Percentiles rank a stretch among this genome's conserved stretches.
Conservation (phyloP, 1,140 invertebrate genomes). For the Bombus huntii region DNA sequence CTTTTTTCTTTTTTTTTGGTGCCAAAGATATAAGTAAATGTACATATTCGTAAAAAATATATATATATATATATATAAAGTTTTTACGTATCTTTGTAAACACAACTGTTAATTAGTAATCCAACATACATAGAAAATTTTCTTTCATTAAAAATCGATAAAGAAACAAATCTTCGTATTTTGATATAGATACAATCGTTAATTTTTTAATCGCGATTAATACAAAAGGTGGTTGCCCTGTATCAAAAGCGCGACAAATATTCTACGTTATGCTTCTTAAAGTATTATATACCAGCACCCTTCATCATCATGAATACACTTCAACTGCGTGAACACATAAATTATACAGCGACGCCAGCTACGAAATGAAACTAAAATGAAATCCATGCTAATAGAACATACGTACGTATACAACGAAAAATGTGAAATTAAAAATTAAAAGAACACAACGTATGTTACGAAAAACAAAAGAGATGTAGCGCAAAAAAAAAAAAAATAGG, state of each 20-base stretch:
- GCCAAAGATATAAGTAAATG: neutral
- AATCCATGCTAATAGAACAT: constrained; percentile 49
- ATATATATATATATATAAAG: neutral
- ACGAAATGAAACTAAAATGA: constrained; percentile 62
- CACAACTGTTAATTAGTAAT: neutral
- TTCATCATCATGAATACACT: constrained; percentile 37
- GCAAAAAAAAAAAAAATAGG: constrained; percentile 52
- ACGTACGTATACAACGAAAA: constrained; percentile 26
- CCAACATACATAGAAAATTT: too few relatives aligned
- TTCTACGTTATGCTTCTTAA: constrained; percentile 16
- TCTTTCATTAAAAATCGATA: neutral
- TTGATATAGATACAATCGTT: neutral
- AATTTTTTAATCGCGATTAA: neutral
- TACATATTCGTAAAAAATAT: neutral
- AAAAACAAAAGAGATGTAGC: constrained; percentile 52
- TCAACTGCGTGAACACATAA: constrained; percentile 46
- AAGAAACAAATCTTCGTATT: neutral
- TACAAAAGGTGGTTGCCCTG: neutral
- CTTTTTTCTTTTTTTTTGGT: neutral
- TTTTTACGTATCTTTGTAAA: neutral
- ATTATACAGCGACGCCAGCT: constrained; percentile 47
- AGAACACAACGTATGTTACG: constrained; percentile 49
- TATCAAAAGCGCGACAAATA: constrained; percentile 32
- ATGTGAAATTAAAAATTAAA: constrained; percentile 42
- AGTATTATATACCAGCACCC: constrained; percentile 53